Conservation (phyloP, 2,797 vertebrate genomes). For the Aplochiton taeniatus region DNA sequence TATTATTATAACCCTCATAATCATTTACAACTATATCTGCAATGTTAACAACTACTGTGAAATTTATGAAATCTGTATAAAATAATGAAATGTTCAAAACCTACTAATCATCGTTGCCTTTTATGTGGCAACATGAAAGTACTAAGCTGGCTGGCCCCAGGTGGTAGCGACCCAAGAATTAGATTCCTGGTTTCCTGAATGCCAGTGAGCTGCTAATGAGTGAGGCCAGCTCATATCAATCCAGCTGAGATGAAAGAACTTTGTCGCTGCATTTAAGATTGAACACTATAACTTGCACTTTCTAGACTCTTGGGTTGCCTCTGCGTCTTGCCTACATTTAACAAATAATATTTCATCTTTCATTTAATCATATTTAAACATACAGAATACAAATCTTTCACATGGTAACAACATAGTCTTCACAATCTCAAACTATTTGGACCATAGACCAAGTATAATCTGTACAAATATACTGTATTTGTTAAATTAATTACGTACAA, state of each 20-base stretch:
- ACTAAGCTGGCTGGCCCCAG: constrained; percentile 23
- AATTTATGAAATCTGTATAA: background rate
- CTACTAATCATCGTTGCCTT: constrained; percentile 19
- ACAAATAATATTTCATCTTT: background rate
- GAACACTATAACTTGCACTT: background rate
- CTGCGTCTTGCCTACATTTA: background rate
- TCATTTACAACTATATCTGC: no score
- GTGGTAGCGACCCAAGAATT: constrained; percentile 39
- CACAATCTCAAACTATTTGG: background rate
- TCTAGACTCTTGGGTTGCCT: background rate
- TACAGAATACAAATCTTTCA: background rate
- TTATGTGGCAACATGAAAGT: constrained; percentile 24
- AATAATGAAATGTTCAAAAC: background rate
- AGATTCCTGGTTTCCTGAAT: constrained; percentile 26
- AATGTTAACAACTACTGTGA: background rate
- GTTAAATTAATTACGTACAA: no score
- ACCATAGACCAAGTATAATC: background rate
- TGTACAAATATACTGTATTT: no score
- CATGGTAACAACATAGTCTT: background rate
- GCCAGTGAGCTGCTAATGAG: constrained; percentile 49
- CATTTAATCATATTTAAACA: background rate
- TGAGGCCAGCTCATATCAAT: constrained; percentile 34
- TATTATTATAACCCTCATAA: no score
- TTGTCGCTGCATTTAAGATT: constrained; percentile 25
- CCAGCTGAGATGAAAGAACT: constrained; percentile 44